Evolutionary conservation across 2,888 invertebrate species (phyloP), one percentile per base, ranked within the genome.

Genomic region (Actias luna): DNA sequence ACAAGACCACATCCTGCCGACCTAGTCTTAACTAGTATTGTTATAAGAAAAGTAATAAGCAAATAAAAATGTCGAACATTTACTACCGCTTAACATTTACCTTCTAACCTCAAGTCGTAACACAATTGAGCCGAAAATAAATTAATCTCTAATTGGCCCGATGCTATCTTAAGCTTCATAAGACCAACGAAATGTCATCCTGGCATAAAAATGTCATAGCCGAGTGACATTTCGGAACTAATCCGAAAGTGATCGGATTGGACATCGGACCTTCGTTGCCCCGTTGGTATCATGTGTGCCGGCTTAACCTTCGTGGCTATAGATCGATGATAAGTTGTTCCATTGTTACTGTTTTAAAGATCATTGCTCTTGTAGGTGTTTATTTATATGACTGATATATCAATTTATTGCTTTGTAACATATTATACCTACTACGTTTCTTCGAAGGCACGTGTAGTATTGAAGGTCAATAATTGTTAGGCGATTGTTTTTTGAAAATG

Each of bases 141-240:
- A 88, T 88, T 88, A 88, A 89, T 89, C 83, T 87, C 82, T 90
- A 91, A 92, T 91, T 91, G 90, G 86, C 77, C 74, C 74, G 91
- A 89, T 89, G 77, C 72, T 87, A 91, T 90, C 91, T 76, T 65
- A 65, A 69, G 78, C 82, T 82, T 83, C 86, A 78, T 80, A 85
- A 80, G 77, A 79, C 80, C 82, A 80, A 82, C 86, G 80, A 89
- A 89, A 90, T 89, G 90, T 89, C 88, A 84, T 78, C 73, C 84
- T 75, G 82, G 79, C 83, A 89, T 91, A 92, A 92, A 92, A 92
- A 92, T 92, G 91, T 92, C 92, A 90, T 81, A 80, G 84, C 82
- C 83, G 81, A 77, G 75, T 90, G 92, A 90, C 92, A 92, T 92
- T 92, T 89, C 74, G 85, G 82, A 82, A 80, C 85, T 90, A 92